phyloP scores from a whole-genome alignment of 2,113 vertebrate species.

The Gymnocephalus cernua region DNA sequence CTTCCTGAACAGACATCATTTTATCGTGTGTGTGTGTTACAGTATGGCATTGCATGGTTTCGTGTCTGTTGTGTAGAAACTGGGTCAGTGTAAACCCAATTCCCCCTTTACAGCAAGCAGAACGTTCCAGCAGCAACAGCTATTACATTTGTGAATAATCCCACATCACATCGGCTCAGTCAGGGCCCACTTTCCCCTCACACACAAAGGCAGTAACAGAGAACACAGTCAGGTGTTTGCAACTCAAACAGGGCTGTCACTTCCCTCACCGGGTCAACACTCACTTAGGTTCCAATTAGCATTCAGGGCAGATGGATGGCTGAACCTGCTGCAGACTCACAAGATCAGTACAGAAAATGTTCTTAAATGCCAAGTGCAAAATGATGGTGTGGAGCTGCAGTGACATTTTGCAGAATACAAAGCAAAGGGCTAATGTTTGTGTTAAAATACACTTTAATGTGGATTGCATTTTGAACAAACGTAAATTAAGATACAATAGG shows the following conservation, averaged over 20 bases:
- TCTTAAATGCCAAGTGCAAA: constrained; percentile 37
- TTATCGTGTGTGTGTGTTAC: constrained; percentile 2
- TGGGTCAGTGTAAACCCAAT: constrained; percentile 73
- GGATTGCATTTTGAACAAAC: background rate
- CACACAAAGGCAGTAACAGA: background rate
- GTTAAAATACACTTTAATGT: background rate
- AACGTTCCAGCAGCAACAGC: constrained; percentile 63
- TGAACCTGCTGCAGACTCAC: constrained; percentile 40
- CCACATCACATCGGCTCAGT: constrained; percentile 59
- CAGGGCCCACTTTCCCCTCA: background rate
- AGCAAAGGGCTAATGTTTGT: constrained; percentile 29
- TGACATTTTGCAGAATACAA: constrained; percentile 22
- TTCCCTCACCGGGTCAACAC: constrained; percentile 5
- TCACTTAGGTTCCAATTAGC: constrained; percentile 28
- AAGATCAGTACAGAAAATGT: constrained; percentile 36
- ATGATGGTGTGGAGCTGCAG: background rate
- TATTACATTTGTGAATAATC: constrained; percentile 73
- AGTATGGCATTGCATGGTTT: constrained; percentile 6
- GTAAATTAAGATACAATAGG: background rate
- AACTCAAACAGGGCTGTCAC: constrained; percentile 22
- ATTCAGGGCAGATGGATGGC: constrained; percentile 31
- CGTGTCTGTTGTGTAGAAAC: constrained; percentile 56
- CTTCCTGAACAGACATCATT: constrained; percentile 33
- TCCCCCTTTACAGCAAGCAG: constrained; percentile 41
- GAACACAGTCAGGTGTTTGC: constrained; percentile 38